Percentiles rank a stretch among this genome's conserved stretches.
These are phyloP conservation scores for Formica exsecta DNA, from an alignment of 1,140 invertebrate genomes.

Conservation along the genomic window DNA sequence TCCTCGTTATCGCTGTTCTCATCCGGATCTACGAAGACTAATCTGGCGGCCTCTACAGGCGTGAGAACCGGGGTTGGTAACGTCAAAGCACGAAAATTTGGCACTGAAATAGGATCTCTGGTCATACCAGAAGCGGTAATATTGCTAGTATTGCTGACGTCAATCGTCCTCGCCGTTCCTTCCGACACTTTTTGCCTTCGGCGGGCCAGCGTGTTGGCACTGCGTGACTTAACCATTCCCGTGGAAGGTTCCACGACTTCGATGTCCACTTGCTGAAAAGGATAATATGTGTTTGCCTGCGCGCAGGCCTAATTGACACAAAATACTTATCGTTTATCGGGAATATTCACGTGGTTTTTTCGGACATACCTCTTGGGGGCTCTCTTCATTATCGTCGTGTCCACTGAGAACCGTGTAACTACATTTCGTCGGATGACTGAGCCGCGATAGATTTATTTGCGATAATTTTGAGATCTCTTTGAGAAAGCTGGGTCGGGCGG, in stretches of 20 bases:
- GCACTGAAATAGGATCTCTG: conserved; percentile 91
- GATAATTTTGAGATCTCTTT: conserved; percentile 92
- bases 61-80: conserved; percentile 90
- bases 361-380: conserved; percentile 84
- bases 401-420: conserved; percentile 91
- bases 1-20: conserved; percentile 89
- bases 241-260: conserved; percentile 84
- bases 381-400: conserved; percentile 90
- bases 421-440: conserved; percentile 89
- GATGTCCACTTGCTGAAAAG: conserved; percentile 85
- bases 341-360: not conserved
- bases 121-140: conserved; percentile 86
- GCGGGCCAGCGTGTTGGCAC: conserved; percentile 83
- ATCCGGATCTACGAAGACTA: conserved; percentile 91
- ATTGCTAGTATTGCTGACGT: conserved; percentile 67
- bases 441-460: conserved; percentile 90
- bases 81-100: conserved; percentile 90
- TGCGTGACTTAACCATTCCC: conserved; percentile 85
- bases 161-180: conserved; percentile 48
- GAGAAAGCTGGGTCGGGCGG: conserved; percentile 87
- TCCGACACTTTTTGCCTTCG: conserved; percentile 80
- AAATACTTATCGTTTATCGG: not conserved
- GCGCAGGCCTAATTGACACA: conserved; percentile 76
- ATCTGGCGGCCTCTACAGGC: conserved; percentile 89
- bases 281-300: conserved; percentile 85